phyloP scores from a whole-genome alignment of 1,140 invertebrate genomes.

The Stenopsyche tienmushanensis region DNA sequence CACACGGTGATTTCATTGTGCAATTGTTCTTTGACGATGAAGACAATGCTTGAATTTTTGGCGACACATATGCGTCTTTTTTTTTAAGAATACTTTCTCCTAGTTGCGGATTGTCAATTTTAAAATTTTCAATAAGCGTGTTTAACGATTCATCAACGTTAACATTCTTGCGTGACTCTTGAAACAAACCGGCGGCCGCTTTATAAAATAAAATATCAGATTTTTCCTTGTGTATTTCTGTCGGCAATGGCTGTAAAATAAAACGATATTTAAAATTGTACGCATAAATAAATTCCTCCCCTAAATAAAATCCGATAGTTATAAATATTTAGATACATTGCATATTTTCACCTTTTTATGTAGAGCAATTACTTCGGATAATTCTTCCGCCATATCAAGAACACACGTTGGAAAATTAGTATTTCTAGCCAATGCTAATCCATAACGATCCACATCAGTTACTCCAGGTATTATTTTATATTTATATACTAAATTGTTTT shows the following conservation, averaged over 20 bases:
- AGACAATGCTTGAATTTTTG: no score
- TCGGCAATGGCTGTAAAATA: conserved; percentile 44
- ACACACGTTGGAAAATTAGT: conserved; percentile 51
- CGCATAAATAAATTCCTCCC: no score
- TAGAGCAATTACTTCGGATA: conserved; percentile 47
- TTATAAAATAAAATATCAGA: conserved; percentile 47
- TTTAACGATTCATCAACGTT: conserved; percentile 40
- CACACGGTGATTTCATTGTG: no score
- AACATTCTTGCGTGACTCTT: conserved; percentile 46
- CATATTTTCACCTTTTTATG: conserved; percentile 44
- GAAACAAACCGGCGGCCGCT: conserved; percentile 46
- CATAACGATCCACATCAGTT: conserved; percentile 50
- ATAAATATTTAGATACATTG: neutral
- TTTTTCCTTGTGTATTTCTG: conserved; percentile 39
- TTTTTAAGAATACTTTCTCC: conserved; percentile 41
- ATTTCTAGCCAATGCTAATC: conserved; percentile 49
- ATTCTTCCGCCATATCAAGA: conserved; percentile 49
- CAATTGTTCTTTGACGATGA: no score
- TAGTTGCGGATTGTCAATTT: conserved; percentile 44
- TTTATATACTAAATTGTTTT: conserved; percentile 49
- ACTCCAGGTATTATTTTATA: conserved; percentile 51
- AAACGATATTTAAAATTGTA: neutral
- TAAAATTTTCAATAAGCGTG: conserved; percentile 46
- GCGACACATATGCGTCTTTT: no score
- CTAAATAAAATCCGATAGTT: neutral